Percentiles rank a stretch among this genome's conserved stretches.
Evolutionary conservation across 2,113 vertebrate genomes (phyloP).

Genomic region (Rhegmatorhina hoffmannsi): DNA sequence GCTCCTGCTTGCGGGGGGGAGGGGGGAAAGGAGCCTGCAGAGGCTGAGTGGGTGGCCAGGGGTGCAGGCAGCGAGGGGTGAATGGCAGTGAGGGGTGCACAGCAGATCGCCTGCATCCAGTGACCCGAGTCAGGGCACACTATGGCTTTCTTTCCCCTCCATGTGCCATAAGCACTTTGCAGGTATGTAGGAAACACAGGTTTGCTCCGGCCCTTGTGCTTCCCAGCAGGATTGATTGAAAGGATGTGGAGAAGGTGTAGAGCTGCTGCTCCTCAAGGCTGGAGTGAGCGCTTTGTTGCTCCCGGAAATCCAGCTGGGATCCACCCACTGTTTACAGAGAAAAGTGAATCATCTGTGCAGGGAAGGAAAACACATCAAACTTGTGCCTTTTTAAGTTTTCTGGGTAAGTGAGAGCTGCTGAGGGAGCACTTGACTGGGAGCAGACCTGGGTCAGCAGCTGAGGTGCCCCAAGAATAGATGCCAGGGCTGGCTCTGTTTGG

Average conservation of each 20-base stretch:
- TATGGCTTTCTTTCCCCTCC: background rate
- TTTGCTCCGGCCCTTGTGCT: background rate
- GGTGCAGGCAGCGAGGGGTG: background rate
- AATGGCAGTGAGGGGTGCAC: accelerated
- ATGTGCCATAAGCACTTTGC: accelerated
- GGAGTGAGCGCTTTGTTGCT: accelerated
- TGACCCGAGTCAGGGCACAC: accelerated
- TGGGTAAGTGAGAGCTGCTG: background rate
- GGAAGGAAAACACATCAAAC: constrained; percentile 11
- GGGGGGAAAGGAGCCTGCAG: background rate
- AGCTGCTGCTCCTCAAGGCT: background rate
- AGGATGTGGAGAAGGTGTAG: accelerated
- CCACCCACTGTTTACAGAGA: constrained; percentile 44
- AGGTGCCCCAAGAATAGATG: accelerated
- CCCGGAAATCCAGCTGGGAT: constrained; percentile 43
- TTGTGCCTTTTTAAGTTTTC: constrained; percentile 2
- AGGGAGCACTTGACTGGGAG: background rate
- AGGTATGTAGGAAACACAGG: background rate
- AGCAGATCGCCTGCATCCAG: background rate
- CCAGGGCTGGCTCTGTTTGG: background rate
- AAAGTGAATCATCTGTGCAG: constrained; percentile 45
- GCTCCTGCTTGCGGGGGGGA: background rate
- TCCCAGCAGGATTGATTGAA: background rate
- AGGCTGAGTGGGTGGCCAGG: background rate
- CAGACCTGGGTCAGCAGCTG: background rate